Evolutionary conservation across 2,113 vertebrate species (phyloP), one percentile per base, ranked within the genome.

Genomic region (Bufo gargarizans): DNA sequence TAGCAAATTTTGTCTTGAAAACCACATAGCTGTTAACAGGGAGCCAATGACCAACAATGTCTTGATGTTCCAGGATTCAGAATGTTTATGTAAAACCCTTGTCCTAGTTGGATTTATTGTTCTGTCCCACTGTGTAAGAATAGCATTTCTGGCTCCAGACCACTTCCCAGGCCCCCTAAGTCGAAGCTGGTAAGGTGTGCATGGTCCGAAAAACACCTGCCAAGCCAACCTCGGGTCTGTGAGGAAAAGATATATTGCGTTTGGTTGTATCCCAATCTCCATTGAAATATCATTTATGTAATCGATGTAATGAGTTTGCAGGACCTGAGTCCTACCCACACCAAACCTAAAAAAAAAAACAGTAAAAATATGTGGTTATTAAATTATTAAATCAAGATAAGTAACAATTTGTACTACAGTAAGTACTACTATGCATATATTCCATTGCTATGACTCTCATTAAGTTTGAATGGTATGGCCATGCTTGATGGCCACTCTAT

Each of bases 111-210:
- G 95, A 47, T 95, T 91, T 81, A 92, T 0, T 5, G 93, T 89
- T 10, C 95, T 91, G 47, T 97, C 94, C 97, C 96, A 97, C 91
- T 97, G 96, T 9, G 93, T 96, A 77, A 96, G 84, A 92, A 98
- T 97, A 82, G 97, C 95, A 69, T 95, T 91, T 47, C 94, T 94
- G 56, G 97, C 97, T 59, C 95, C 96, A 0, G 94, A 82, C 97
- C 98, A 99, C 82, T 85, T 89, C 6, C 97, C 95, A 0, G 97
- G 80, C 2, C 87, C 87, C 45, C 14, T 55, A 1, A 88, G 80
- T 0, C 87, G 81, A 1, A 65, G 53, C 81, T 88, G 87, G 59
- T 84, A 88, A 65, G 87, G 81, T 17, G 87, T 88, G 72, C 72
- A 88, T 14, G 87, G 87, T 16, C 87, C 87, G 47, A 88, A 88